These are phyloP conservation scores for Wiebesia pumilae DNA, from an alignment of 1,140 invertebrate genomes.

Conservation along the genomic window DNA sequence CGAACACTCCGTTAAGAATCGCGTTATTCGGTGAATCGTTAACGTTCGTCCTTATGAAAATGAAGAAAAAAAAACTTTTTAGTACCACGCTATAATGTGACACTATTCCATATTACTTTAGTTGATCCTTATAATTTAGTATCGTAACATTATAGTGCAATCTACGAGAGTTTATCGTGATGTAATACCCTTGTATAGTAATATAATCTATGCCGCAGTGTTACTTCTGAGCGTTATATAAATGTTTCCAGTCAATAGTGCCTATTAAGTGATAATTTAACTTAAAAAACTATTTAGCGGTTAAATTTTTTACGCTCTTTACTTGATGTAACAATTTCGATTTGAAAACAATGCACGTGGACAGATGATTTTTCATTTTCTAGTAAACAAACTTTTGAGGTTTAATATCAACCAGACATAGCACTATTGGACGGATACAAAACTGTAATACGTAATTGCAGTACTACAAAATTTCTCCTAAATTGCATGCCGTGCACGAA, in stretches of 20 bases:
- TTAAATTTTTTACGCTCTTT: background rate
- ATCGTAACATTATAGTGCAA: background rate
- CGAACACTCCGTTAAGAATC: background rate
- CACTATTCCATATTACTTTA: background rate
- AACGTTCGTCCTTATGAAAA: background rate
- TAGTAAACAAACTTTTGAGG: background rate
- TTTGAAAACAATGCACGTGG: background rate
- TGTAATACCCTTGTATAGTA: background rate
- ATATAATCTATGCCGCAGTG: background rate
- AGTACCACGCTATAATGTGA: background rate
- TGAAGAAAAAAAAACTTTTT: background rate
- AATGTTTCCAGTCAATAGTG: constrained; percentile 3
- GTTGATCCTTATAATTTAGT: background rate
- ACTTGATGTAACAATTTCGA: background rate
- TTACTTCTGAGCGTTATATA: background rate
- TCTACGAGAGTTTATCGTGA: background rate
- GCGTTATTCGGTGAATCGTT: background rate
- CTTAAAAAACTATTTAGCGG: background rate
- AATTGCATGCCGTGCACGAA: background rate
- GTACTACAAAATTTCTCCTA: background rate
- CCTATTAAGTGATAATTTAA: background rate
- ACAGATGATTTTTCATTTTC: background rate
- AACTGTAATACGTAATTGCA: background rate
- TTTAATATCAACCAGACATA: background rate
- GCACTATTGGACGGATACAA: background rate